Conservation (phyloP, 2,797 vertebrate species). For the Cottoperca gobio region DNA sequence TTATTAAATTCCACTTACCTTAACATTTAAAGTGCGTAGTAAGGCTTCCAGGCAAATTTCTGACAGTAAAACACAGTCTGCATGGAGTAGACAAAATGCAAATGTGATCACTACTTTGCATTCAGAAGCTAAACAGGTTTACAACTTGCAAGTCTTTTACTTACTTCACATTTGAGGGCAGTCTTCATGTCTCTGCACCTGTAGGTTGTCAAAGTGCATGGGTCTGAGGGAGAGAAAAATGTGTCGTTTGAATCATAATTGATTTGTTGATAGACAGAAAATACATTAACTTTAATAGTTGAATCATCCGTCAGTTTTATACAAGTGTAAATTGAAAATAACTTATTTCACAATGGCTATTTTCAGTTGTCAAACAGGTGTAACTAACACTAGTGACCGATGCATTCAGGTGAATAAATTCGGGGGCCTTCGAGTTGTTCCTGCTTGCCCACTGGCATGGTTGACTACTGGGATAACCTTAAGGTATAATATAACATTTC, state of each 20-base stretch:
- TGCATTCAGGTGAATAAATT: neutral
- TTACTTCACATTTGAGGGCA: constrained; percentile 84
- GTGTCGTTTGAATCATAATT: neutral
- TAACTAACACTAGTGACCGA: neutral
- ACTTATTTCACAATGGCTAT: neutral
- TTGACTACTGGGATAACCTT: too few relatives aligned
- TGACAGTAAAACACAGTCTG: constrained; percentile 84
- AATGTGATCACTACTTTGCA: neutral
- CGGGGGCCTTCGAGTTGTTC: neutral
- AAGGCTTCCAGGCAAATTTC: constrained; percentile 76
- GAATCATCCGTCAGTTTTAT: neutral
- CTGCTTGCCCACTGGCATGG: neutral
- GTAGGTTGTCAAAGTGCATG: constrained; percentile 80
- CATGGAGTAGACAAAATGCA: neutral
- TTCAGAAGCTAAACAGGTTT: neutral
- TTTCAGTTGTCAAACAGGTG: neutral
- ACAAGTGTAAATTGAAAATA: neutral
- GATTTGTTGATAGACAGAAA: neutral
- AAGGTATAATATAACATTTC: too few relatives aligned
- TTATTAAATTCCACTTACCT: constrained; percentile 25
- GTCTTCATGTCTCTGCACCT: constrained; percentile 82
- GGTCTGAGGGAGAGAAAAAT: constrained; percentile 49
- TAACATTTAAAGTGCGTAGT: constrained; percentile 28
- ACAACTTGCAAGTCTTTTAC: constrained; percentile 13
- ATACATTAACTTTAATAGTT: neutral